Percentiles rank a stretch among this genome's conserved stretches.
Conservation (phyloP, 2,797 vertebrate genomes). For the Lithobates pipiens region DNA sequence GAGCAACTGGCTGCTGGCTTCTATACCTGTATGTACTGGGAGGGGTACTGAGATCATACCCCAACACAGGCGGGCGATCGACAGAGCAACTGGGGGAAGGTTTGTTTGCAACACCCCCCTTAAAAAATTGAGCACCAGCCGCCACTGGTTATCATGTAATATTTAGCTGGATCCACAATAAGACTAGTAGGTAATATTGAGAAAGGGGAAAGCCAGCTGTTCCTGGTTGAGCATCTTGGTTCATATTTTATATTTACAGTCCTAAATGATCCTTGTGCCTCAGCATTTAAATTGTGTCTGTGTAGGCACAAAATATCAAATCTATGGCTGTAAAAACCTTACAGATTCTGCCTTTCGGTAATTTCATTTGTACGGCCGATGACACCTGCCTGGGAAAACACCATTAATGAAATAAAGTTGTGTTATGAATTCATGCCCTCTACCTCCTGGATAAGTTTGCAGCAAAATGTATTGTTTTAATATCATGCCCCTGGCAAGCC, state of each 20-base stretch:
- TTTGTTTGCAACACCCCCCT: too few species aligned
- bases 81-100: too few species aligned
- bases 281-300: background rate
- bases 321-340: background rate
- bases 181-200: background rate
- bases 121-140: too few species aligned
- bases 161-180: too few species aligned
- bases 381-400: conserved; percentile 17
- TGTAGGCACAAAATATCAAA: background rate
- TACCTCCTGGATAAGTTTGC: conserved; percentile 19
- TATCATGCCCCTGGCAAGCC: conserved; percentile 36
- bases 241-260: background rate
- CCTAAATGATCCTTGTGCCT: conserved; percentile 7
- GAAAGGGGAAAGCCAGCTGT: background rate
- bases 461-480: conserved; percentile 49
- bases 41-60: too few species aligned
- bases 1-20: too few species aligned
- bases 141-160: too few species aligned
- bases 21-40: too few species aligned
- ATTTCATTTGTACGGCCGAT: conserved; percentile 14
- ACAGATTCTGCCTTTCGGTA: conserved; percentile 3
- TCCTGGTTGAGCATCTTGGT: background rate
- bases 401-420: conserved; percentile 29
- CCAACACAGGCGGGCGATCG: too few species aligned
- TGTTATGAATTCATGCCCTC: conserved; percentile 36